Percentiles rank a stretch among this genome's conserved stretches.
phyloP scores from a whole-genome alignment of 2,888 invertebrate genomes.

The Dexiosoma caninum region DNA sequence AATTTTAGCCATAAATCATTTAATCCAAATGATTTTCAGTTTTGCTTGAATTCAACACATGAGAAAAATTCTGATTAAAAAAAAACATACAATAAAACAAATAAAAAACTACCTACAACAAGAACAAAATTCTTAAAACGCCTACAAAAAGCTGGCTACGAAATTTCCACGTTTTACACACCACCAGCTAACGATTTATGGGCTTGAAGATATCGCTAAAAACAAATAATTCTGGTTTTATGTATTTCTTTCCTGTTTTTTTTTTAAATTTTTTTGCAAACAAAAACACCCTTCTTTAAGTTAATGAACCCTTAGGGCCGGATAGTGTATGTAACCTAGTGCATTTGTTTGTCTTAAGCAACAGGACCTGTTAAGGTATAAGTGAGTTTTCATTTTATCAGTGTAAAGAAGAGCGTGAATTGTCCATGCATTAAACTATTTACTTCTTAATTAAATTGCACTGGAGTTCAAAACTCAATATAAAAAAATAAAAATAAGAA shows the following conservation, averaged over 20 bases:
- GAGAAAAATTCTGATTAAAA: slow-evolving; percentile 32
- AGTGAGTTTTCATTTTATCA: neutral
- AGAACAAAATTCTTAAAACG: slow-evolving; percentile 33
- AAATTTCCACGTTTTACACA: slow-evolving; percentile 21
- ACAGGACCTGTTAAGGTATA: neutral
- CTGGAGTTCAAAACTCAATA: neutral
- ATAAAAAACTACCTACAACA: slow-evolving; percentile 14
- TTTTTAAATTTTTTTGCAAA: slow-evolving; percentile 1
- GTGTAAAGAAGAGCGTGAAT: neutral
- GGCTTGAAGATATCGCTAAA: slow-evolving; percentile 25
- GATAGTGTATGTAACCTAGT: neutral
- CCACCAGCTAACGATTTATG: slow-evolving; percentile 32
- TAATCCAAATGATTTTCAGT: slow-evolving; percentile 27
- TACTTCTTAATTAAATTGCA: neutral
- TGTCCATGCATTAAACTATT: neutral
- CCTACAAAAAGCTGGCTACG: slow-evolving; percentile 30
- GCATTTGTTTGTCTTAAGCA: neutral
- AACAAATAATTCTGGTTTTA: neutral
- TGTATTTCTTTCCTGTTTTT: neutral
- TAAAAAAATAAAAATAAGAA: no score
- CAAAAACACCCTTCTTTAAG: slow-evolving; percentile 49
- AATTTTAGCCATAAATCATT: slow-evolving; percentile 47
- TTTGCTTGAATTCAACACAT: slow-evolving; percentile 29
- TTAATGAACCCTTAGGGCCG: slow-evolving; percentile 50
- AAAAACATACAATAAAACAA: neutral